Base-by-base conservation (phyloP, 2,797 vertebrate species). In the Typhlichthys eigenmanni region DNA sequence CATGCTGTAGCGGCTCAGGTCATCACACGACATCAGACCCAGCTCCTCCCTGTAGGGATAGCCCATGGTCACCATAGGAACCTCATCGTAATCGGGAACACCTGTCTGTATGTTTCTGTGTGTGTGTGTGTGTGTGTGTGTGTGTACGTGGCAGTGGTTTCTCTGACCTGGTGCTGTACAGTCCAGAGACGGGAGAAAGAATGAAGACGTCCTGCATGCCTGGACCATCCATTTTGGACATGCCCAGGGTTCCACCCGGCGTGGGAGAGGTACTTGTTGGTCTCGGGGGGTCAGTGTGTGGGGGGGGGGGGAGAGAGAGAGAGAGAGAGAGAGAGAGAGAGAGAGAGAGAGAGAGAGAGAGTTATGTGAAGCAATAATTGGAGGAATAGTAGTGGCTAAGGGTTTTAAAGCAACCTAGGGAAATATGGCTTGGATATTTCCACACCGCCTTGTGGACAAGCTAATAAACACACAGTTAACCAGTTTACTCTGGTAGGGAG, bases 191-290 rank as follows among this genome's bases (percentile, higher is more conserved):
- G 0, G 95, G 93, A 48, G 95, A 95, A 10, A 95, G 92, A 68
- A 96, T 95, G 63, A 95, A 96, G 66, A 95, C 92, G 3, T 96
- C 95, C 74, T 95, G 94, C 75, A 95, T 92, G 2, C 90, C 90
- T 0, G 94, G 94, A 58, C 84, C 91, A 34, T 95, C 95, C 80
- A 94, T 90, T 81, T 95, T 95, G 66, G 94, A 89, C 87, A 95
- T 85, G 53, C 94, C 94, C 83, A 95, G 88, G 1, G 94, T 95
- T 38, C 92, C 93, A 1, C 86, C 93, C 0, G 95, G 93, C 64
- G 94, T 95, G 4, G 93, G 93, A 47, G 90, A 90, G 50, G 90
- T 89, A 67, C 90, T 92, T 73, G 90, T 93, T 48, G 92, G 92
- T 69, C 91, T 93, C 78, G 90, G 92, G 64, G 93, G 92, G 72